These are phyloP conservation scores for Vombatus ursinus DNA, from an alignment of 2,113 vertebrate genomes.

Conservation along the genomic window DNA sequence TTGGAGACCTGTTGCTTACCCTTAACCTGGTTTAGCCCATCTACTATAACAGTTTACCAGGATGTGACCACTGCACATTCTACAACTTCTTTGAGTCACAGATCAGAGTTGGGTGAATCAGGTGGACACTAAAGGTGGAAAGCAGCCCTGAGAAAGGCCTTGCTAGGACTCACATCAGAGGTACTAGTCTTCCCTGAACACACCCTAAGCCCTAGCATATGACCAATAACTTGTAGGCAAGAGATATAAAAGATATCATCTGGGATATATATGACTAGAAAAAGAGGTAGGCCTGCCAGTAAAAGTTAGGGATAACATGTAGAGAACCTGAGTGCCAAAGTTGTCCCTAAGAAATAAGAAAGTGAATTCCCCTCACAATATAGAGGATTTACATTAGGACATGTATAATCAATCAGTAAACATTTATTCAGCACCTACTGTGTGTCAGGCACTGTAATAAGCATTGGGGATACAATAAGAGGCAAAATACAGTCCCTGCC, in stretches of 20 bases:
- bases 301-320: not conserved
- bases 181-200: too few species aligned
- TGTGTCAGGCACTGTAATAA: not conserved
- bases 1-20: too few species aligned
- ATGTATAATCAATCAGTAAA: not conserved
- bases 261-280: not conserved
- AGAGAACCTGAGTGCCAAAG: not conserved
- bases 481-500: not conserved
- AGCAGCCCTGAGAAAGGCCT: too few species aligned
- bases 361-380: not conserved
- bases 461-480: too few species aligned
- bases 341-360: not conserved
- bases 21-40: too few species aligned
- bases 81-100: too few species aligned
- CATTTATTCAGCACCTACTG: not conserved
- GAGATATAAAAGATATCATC: not conserved
- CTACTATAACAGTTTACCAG: too few species aligned
- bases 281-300: not conserved
- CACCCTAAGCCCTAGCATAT: not conserved
- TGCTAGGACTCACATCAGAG: too few species aligned
- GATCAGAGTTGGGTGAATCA: too few species aligned
- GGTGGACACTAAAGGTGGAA: too few species aligned
- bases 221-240: not conserved
- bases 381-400: not conserved
- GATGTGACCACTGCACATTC: too few species aligned